These are phyloP conservation scores for Lasiommata megera DNA, from an alignment of 2,888 invertebrate species.

Conservation along the genomic window DNA sequence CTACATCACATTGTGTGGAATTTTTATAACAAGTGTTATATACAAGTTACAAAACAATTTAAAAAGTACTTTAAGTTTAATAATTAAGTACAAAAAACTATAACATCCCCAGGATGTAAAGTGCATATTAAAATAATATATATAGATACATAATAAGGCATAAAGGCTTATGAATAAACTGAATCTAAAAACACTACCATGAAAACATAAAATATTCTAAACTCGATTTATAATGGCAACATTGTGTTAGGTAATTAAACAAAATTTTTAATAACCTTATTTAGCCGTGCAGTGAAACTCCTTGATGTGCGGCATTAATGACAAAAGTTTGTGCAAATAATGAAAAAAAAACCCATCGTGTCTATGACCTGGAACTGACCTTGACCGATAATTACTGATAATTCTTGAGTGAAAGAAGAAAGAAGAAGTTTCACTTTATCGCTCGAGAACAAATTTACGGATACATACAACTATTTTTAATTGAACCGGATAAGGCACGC, in stretches of 20 bases:
- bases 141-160: not conserved
- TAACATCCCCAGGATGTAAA: not conserved
- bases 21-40: not conserved
- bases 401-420: not conserved
- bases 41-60: slow-evolving; percentile 5
- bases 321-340: not conserved
- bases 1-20: slow-evolving; percentile 7
- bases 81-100: not conserved
- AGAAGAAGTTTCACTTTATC: not conserved
- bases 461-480: not conserved
- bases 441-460: not conserved
- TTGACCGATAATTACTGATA: too few species aligned
- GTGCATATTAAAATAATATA: not conserved
- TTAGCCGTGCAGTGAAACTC: not conserved
- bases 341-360: too few species aligned
- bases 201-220: not conserved
- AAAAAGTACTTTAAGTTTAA: slow-evolving; percentile 8
- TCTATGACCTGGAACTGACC: too few species aligned
- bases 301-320: not conserved
- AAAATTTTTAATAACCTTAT: not conserved
- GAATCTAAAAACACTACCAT: not conserved
- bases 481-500: not conserved
- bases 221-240: not conserved
- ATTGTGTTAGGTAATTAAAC: not conserved
- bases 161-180: slow-evolving; percentile 6